Base-by-base conservation (phyloP, 1,140 invertebrate species). In the Acromyrmex heyeri region DNA sequence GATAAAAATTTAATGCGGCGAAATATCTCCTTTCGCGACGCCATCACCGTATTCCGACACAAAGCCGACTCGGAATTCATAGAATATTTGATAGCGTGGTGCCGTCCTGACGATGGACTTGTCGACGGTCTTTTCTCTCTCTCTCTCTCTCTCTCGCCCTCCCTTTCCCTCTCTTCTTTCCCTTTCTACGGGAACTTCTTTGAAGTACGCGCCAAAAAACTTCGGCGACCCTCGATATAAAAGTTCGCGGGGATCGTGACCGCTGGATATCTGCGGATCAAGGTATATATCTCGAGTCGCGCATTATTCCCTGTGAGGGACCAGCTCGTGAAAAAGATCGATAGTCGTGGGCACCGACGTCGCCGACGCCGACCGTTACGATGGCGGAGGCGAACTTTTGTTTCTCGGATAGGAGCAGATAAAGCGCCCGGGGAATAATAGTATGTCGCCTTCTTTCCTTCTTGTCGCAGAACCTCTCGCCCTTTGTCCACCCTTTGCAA, bases 231-330 rank as follows among this genome's bases (percentile, higher is more conserved):
- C 91, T 82, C 64, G 88, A 86, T 88, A 93, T 91, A 91, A 94
- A 94, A 94, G 93, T 94, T 93, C 87, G 65, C 82, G 85, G 76
- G 86, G 86, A 88, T 91, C 85, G 90, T 87, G 88, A 87, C 88
- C 89, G 91, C 88, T 88, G 91, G 91, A 91, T 92, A 91, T 92
- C 86, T 89, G 34, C 69, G 92, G 90, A 92, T 92, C 90, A 92
- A 91, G 87, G 91, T 91, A 88, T 91, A 90, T 91, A 91, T 93
- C 89, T 44, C 55, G 87, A 82, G 92, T 61, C 55, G 90, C 92
- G 91, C 92, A 94, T 94, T 94, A 94, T 94, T 94, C 93, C 92
- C 88, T 88, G 82, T 86, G 92, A 89, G 88, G 86, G 89, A 92
- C 92, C 91, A 88, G 79, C 87, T 82, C 85, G 88, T 85, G 88